Evolutionary conservation across 2,888 invertebrate genomes (phyloP), one percentile per base, ranked within the genome.

Genomic region (Drosophila peninsularis): DNA sequence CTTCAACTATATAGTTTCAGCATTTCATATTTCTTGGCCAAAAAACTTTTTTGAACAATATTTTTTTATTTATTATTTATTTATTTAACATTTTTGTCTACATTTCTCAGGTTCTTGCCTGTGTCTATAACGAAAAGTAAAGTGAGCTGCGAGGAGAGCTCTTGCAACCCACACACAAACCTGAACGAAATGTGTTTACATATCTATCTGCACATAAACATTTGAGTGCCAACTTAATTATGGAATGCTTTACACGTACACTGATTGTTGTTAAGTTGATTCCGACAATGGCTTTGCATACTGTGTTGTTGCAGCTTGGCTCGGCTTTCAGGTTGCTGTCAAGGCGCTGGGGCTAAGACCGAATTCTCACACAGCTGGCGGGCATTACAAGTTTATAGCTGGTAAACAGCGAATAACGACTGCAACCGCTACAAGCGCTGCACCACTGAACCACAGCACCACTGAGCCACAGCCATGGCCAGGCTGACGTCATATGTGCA

Each of bases 351-450:
- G 77, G 56, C 62, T 17, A 68, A 63, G 58, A 34, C 57, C 60
- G 45, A 79, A 70, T 76, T 81, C 85, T 62, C 77, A 80, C 77
- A 68, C 81, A 78, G 81, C 81, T 78, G 81, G 82, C 66, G 82
- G 82, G 88, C 82, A 73, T 85, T 82, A 82, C 79, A 77, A 62
- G 57, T 80, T 85, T 81, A 88, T 85, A 65, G 82, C 68, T 70
- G 70, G 69, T 57, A 68, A 71, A 65, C 67, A 63, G 62, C 65
- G 62, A 70, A 64, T 37, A 37, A 17, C 36, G 36, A 37, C 10
- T 37, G 61, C 57, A 70, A 50, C 62, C 57, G 47, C 68, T 60
- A 50, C 65, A 76, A 56, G 14, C 21, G 14, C 41, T 19, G 19
- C 21, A 24, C 44, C 19, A 75, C 62, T 60, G 67, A 3, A 53